Conservation (phyloP, 2,888 invertebrate genomes). For the Eilema griseolum region DNA sequence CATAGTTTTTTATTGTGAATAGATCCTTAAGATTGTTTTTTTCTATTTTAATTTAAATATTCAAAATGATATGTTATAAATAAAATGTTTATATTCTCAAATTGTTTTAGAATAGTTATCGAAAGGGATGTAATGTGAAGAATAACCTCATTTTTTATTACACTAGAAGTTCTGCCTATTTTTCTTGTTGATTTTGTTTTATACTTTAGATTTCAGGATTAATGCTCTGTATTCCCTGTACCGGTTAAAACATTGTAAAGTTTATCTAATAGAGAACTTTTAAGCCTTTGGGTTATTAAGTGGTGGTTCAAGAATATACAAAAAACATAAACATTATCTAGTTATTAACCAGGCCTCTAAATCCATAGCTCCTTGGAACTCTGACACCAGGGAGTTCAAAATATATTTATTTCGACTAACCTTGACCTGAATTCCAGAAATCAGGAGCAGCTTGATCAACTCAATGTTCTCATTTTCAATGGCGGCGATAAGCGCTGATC, state of each 20-base stretch:
- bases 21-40: conserved; percentile 11
- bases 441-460: conserved; percentile 93
- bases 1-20: conserved; percentile 38
- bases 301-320: too few relatives aligned
- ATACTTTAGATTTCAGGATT: neutral
- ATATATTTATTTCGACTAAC: conserved; percentile 66
- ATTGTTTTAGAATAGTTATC: neutral
- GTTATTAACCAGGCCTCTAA: neutral
- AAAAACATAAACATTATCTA: too few relatives aligned
- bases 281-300: too few relatives aligned
- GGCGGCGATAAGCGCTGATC: conserved; percentile 97
- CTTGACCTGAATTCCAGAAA: conserved; percentile 94
- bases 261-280: neutral
- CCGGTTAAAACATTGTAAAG: too few relatives aligned
- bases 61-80: neutral
- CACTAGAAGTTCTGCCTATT: too few relatives aligned
- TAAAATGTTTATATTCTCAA: neutral
- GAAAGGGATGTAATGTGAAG: neutral
- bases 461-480: conserved; percentile 99
- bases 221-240: too few relatives aligned
- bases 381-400: too few relatives aligned
- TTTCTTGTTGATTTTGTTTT: neutral
- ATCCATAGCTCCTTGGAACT: neutral
- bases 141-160: too few relatives aligned
- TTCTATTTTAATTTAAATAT: neutral